Evolutionary conservation across 2,797 vertebrate genomes (phyloP).

Genomic region (Argyrosomus regius): DNA sequence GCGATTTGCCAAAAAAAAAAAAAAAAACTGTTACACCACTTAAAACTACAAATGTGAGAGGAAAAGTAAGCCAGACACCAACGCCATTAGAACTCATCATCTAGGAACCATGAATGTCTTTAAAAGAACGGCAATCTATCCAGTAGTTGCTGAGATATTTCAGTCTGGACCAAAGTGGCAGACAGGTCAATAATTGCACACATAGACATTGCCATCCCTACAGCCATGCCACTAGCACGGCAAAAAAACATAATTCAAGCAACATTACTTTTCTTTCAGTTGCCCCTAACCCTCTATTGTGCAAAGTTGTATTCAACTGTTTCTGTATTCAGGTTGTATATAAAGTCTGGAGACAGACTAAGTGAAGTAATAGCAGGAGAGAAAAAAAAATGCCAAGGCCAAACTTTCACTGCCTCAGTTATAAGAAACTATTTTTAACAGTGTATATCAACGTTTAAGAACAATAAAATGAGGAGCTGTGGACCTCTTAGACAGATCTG

Average conservation of each 20-base stretch:
- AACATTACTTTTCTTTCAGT: constrained; percentile 5
- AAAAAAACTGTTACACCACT: not conserved
- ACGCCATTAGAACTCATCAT: not conserved
- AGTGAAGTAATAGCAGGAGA: not conserved
- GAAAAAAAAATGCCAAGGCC: not conserved
- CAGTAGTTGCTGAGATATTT: not conserved
- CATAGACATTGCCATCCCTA: not conserved
- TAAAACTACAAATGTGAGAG: not conserved
- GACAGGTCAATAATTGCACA: not conserved
- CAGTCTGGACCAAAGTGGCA: not conserved
- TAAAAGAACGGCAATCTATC: not conserved
- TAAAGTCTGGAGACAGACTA: constrained; percentile 8
- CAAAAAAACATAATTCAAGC: constrained; percentile 2
- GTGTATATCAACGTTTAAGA: not conserved
- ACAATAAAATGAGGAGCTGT: constrained; percentile 2
- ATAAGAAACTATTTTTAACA: not conserved
- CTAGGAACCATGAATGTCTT: not conserved
- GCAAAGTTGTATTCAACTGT: not conserved
- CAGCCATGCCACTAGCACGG: not conserved
- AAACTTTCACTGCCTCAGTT: constrained; percentile 1
- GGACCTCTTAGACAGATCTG: not conserved
- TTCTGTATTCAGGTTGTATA: constrained; percentile 6
- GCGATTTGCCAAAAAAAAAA: not conserved
- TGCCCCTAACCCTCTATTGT: constrained; percentile 6
- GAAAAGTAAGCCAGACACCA: not conserved